These are phyloP conservation scores for Megaustenia siamemsis DNA, from an alignment of 2,888 invertebrate species.

Conservation along the genomic window DNA sequence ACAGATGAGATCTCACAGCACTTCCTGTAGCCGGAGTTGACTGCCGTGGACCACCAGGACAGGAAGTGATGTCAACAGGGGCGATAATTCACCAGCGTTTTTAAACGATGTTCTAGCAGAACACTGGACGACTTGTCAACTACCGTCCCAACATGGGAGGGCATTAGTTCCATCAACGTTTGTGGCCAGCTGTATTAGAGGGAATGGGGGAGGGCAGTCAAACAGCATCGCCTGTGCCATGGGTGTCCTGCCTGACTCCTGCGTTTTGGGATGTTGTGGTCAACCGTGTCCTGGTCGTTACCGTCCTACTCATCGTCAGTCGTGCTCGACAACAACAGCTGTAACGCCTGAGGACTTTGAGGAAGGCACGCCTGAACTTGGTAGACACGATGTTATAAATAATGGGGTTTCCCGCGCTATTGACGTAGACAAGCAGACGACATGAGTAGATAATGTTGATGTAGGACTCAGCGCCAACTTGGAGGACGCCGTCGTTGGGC, in stretches of 20 bases:
- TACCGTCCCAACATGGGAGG: no score
- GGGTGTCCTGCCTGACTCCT: conserved; percentile 46
- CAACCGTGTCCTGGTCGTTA: conserved; percentile 41
- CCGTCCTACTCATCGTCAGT: background rate
- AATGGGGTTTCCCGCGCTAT: conserved; percentile 94
- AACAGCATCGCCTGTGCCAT: conserved; percentile 22
- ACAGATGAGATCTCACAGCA: no score
- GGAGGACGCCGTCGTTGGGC: conserved; percentile 83
- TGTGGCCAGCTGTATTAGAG: no score
- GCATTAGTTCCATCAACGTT: background rate
- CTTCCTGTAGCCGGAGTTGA: no score
- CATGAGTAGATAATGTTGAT: conserved; percentile 92
- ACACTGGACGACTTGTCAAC: no score
- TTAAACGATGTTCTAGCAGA: no score
- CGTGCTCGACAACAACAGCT: conserved; percentile 48
- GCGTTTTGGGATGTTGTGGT: conserved; percentile 56
- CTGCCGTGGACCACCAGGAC: no score
- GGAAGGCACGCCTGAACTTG: conserved; percentile 58
- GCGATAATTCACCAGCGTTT: no score
- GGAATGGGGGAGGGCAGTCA: background rate
- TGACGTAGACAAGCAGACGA: conserved; percentile 89
- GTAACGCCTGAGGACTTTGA: conserved; percentile 48
- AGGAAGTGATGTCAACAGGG: no score
- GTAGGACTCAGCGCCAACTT: conserved; percentile 89
- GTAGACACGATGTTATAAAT: conserved; percentile 83